Evolutionary conservation across 1,140 invertebrate genomes (phyloP).

Genomic region (Drosophila tsacasi): DNA sequence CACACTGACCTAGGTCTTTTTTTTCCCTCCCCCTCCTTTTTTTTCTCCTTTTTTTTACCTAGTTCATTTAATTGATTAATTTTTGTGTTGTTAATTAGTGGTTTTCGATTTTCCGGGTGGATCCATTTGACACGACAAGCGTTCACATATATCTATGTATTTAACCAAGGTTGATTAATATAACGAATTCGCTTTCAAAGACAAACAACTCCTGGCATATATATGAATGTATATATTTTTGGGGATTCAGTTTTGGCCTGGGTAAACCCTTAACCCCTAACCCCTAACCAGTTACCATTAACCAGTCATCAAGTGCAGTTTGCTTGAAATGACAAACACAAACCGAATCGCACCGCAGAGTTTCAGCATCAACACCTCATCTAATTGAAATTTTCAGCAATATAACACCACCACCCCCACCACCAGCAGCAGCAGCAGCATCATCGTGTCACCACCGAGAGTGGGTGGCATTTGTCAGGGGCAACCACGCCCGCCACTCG

Average conservation of each 20-base stretch:
- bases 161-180: conserved; percentile 27
- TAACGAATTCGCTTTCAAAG: conserved; percentile 66
- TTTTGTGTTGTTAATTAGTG: neutral
- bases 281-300: neutral
- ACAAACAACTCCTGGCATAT: conserved; percentile 14
- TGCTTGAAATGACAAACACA: conserved; percentile 60
- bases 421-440: neutral
- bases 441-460: neutral
- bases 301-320: conserved; percentile 40
- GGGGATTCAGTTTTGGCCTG: neutral
- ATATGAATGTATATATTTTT: neutral
- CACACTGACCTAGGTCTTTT: conserved; percentile 45
- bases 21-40: neutral
- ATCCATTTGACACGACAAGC: conserved; percentile 58
- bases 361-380: conserved; percentile 80
- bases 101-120: conserved; percentile 46
- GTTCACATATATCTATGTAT: conserved; percentile 32
- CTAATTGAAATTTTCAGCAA: conserved; percentile 75
- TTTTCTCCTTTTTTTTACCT: conserved; percentile 3
- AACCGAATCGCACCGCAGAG: conserved; percentile 31
- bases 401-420: neutral
- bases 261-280: neutral
- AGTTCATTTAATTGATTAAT: neutral
- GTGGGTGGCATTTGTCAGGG: conserved; percentile 71
- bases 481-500: conserved; percentile 52